Evolutionary conservation across 2,888 invertebrate species (phyloP), one percentile per base, ranked within the genome.

Genomic region (Phyto melanocephala): DNA sequence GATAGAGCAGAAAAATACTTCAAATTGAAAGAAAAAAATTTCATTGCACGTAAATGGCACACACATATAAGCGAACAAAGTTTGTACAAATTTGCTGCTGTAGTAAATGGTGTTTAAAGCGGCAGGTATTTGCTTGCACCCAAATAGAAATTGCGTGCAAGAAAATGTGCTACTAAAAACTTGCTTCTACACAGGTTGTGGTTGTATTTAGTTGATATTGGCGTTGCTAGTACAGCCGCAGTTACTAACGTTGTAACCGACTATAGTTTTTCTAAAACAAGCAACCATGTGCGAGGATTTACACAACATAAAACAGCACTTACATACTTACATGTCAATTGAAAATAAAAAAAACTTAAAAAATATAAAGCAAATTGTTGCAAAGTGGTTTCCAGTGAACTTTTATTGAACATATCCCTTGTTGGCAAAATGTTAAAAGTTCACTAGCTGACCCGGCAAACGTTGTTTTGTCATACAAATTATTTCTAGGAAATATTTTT

Each of bases 51-150:
- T 63, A 72, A 47, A 45, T 45, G 15, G 6, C 4, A 45, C 15
- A 50, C 3, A 20, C 62, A 77, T 77, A 7, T 60, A 15, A 28
- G 28, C 62, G 24, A 13, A 54, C 28, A 24, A 65, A 40, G 28
- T 28, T 45, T 65, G 67, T 37, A 62, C 47, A 35, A 37, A 71
- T 76, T 70, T 75, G 10, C 54, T 80, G 58, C 76, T 42, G 45
- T 50, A 10, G 50, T 71, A 67, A 70, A 52, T 45, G 68, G 47
- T 20, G 40, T 20, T 67, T 58, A 72, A 58, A 80, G 56, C 79
- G 58, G 77, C 81, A 88, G 86, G 87, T 88, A 85, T 84, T 86
- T 88, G 85, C 86, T 86, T 88, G 86, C 86, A 87, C 87, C 85
- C 2, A 63, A 42, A 84, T 58, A 82, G 60, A 74, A 37, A 33